Percentiles rank a stretch among this genome's conserved stretches.
phyloP scores from a whole-genome alignment of 2,113 vertebrate genomes.

The Plotosus lineatus region DNA sequence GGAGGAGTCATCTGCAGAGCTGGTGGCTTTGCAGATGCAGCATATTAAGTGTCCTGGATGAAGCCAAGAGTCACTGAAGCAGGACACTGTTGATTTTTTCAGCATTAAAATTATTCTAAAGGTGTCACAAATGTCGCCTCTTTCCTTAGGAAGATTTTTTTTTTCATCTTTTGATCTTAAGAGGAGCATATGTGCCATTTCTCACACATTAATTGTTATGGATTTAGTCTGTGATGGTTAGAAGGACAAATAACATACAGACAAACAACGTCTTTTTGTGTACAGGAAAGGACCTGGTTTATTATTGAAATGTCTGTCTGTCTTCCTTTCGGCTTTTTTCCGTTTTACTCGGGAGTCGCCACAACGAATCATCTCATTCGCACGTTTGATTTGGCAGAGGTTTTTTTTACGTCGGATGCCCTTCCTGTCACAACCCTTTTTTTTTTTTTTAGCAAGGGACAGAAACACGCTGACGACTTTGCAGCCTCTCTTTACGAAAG shows the following conservation, averaged over 20 bases:
- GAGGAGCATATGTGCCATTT: not conserved
- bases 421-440: no score
- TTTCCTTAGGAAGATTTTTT: not conserved
- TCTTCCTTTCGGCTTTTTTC: no score
- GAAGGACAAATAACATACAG: not conserved
- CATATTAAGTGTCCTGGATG: not conserved
- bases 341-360: no score
- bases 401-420: no score
- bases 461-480: no score
- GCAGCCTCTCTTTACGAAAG: no score
- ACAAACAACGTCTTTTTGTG: not conserved
- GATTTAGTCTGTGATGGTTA: not conserved
- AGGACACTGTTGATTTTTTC: not conserved
- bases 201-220: not conserved
- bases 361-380: no score
- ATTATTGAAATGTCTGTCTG: not conserved
- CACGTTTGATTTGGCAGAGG: no score
- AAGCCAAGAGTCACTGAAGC: not conserved
- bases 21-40: slow-evolving; percentile 4
- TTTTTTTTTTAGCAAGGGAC: no score
- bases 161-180: not conserved
- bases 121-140: not conserved
- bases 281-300: not conserved
- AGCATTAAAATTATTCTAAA: not conserved
- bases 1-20: not conserved